A percentile compares a stretch with the other conserved stretches of the same genome.
These are phyloP conservation scores for Ctenosaura bakeri DNA, from an alignment of 2,797 vertebrate genomes.

Conservation along the genomic window DNA sequence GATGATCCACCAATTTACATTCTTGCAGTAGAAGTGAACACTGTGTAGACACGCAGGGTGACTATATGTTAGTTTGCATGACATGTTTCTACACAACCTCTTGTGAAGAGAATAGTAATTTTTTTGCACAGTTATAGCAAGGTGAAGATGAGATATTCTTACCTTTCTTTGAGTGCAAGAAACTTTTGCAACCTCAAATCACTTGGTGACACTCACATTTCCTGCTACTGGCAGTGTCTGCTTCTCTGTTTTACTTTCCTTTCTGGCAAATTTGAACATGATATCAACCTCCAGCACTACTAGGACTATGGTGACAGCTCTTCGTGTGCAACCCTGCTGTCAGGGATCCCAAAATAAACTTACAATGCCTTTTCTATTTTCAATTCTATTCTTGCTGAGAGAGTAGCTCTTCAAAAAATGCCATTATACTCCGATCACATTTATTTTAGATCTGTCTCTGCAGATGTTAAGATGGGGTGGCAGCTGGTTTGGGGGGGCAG, in stretches of 20 bases:
- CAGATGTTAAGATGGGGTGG: background rate
- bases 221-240: too few relatives aligned
- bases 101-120: too few relatives aligned
- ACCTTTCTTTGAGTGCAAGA: too few relatives aligned
- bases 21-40: too few relatives aligned
- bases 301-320: background rate
- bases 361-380: background rate
- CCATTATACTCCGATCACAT: background rate
- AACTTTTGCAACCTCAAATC: too few relatives aligned
- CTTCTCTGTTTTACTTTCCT: background rate
- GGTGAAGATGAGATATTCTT: too few relatives aligned
- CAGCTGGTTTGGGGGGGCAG: background rate
- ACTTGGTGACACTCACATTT: too few relatives aligned
- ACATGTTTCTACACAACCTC: background rate
- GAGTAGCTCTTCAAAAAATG: fast-evolving
- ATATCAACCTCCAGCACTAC: background rate
- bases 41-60: too few relatives aligned
- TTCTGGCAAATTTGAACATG: fast-evolving
- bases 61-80: too few relatives aligned
- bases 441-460: background rate
- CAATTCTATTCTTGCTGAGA: background rate
- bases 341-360: constrained; percentile 40
- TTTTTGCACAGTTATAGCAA: too few relatives aligned
- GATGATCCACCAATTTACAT: too few relatives aligned
- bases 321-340: fast-evolving